Percentiles rank a stretch among this genome's conserved stretches.
phyloP scores from a whole-genome alignment of 2,113 vertebrate species.

The Amazona vittata region DNA sequence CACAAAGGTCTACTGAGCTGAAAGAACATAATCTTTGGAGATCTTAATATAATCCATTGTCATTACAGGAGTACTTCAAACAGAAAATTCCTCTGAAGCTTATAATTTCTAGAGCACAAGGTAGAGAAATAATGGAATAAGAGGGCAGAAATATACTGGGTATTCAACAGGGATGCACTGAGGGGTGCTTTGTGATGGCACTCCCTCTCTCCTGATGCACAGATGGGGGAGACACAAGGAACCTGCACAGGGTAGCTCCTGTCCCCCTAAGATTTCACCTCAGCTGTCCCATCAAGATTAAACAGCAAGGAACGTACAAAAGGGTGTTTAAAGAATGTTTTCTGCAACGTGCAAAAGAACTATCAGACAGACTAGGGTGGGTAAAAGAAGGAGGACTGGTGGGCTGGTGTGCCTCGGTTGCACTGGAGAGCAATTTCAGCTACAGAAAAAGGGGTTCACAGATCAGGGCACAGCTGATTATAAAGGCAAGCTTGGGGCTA shows the following conservation, averaged over 20 bases:
- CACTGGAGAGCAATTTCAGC: background rate
- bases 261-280: background rate
- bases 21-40: background rate
- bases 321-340: background rate
- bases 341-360: background rate
- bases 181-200: background rate
- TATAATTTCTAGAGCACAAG: background rate
- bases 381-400: background rate
- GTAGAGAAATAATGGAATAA: background rate
- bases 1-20: background rate
- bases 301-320: background rate
- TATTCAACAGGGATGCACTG: background rate
- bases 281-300: background rate
- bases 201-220: background rate
- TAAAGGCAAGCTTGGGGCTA: background rate
- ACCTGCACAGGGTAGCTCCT: accelerated
- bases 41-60: background rate
- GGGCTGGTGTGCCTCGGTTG: background rate
- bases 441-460: background rate
- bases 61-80: background rate
- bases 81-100: background rate
- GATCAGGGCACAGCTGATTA: background rate
- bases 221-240: background rate
- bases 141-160: background rate
- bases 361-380: background rate